Evolutionary conservation across 92 coral and sea anemone species (phyloP).

Genomic region (Porites divaricata): DNA sequence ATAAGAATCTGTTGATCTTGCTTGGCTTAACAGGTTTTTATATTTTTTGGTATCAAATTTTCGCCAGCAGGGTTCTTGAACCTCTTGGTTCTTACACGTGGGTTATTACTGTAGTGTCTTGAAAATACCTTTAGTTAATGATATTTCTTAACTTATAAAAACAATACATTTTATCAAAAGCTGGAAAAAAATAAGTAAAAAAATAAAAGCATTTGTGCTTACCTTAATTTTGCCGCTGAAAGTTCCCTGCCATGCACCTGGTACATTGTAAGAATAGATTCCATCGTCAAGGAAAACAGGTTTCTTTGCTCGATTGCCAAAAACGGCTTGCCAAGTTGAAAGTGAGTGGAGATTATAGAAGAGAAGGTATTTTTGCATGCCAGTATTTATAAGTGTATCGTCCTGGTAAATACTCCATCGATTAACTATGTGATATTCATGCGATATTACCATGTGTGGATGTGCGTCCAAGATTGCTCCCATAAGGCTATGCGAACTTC

Average conservation of each 20-base stretch:
- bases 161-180: background rate
- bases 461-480: slow-evolving; percentile 56
- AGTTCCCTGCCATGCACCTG: slow-evolving; percentile 59
- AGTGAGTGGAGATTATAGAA: slow-evolving; percentile 46
- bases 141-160: too few relatives aligned
- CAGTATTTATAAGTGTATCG: background rate
- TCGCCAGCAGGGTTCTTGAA: too few relatives aligned
- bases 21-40: too few relatives aligned
- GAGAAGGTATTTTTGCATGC: slow-evolving; percentile 43
- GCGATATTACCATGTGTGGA: slow-evolving; percentile 55
- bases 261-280: slow-evolving; percentile 52
- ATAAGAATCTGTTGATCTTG: too few relatives aligned
- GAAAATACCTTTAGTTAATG: too few relatives aligned
- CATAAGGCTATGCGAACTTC: slow-evolving; percentile 58
- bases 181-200: background rate
- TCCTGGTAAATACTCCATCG: slow-evolving; percentile 36
- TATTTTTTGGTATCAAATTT: too few relatives aligned
- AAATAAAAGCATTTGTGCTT: background rate
- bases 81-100: too few relatives aligned
- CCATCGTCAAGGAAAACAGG: slow-evolving; percentile 42
- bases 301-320: slow-evolving; percentile 43
- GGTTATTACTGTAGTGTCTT: too few relatives aligned
- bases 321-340: slow-evolving; percentile 55
- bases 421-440: slow-evolving; percentile 46
- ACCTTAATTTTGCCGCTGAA: slow-evolving; percentile 37